A percentile compares a stretch with the other conserved stretches of the same genome.
Evolutionary conservation across 2,888 invertebrate species (phyloP).

Genomic region (Choreutis nemorana): DNA sequence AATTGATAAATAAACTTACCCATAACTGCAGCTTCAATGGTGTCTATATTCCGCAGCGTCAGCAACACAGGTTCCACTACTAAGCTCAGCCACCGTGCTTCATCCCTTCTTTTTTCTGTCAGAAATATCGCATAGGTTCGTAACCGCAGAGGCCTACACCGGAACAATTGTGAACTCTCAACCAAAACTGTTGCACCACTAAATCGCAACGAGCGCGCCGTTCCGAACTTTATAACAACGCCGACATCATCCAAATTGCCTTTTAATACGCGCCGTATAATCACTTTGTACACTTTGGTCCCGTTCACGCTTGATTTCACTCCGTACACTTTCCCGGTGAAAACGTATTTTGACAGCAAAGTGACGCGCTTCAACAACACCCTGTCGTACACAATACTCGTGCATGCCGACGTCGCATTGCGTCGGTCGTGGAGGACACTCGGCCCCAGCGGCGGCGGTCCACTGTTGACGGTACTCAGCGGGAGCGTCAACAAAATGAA

Average conservation of each 20-base stretch:
- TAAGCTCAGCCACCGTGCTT: constrained; percentile 25
- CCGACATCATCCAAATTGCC: constrained; percentile 48
- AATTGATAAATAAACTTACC: constrained; percentile 23
- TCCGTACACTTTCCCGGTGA: constrained; percentile 45
- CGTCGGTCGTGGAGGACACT: constrained; percentile 14
- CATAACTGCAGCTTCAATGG: constrained; percentile 48
- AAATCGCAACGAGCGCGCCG: constrained; percentile 32
- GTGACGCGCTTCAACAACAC: constrained; percentile 38
- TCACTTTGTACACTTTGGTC: constrained; percentile 39
- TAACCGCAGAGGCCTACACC: constrained; percentile 33
- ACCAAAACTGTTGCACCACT: constrained; percentile 43
- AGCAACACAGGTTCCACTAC: constrained; percentile 42
- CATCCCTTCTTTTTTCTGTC: constrained; percentile 25
- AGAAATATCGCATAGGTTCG: constrained; percentile 48
- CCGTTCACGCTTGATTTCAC: constrained; percentile 25
- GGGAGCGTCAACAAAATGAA: constrained; percentile 26
- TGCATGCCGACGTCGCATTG: constrained; percentile 20
- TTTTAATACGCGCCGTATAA: constrained; percentile 45
- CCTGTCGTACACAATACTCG: constrained; percentile 28
- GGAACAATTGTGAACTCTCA: constrained; percentile 22
- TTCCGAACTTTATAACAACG: constrained; percentile 32
- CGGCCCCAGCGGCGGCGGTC: constrained; percentile 15
- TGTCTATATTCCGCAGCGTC: constrained; percentile 37
- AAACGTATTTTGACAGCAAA: constrained; percentile 41
- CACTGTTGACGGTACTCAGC: constrained; percentile 19